These are phyloP conservation scores for Elaphurus davidianus DNA, from an alignment of 2,113 vertebrate species.

Conservation along the genomic window DNA sequence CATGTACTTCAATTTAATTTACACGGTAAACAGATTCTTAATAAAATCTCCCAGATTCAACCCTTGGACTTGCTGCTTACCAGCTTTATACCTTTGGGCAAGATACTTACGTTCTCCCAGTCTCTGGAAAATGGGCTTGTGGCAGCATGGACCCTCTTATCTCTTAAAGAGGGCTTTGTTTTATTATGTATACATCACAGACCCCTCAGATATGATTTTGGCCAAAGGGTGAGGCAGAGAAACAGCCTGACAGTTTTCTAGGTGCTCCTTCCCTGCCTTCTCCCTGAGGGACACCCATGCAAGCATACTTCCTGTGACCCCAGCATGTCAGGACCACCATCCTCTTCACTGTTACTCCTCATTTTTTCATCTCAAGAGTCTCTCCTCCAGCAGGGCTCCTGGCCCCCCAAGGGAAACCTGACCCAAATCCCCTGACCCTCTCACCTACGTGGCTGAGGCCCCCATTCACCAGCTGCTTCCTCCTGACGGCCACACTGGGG, in stretches of 20 bases:
- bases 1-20: background rate
- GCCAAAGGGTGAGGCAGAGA: background rate
- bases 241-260: background rate
- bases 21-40: background rate
- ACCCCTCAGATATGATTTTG: background rate
- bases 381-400: background rate
- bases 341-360: background rate
- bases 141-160: background rate
- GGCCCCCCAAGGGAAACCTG: background rate
- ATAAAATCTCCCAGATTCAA: background rate
- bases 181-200: background rate
- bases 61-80: background rate
- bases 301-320: background rate
- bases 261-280: background rate
- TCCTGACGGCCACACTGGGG: background rate
- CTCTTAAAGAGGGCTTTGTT: background rate
- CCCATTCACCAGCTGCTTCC: background rate
- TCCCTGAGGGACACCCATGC: accelerated
- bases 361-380: background rate
- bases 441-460: too few relatives aligned
- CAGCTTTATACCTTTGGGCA: background rate
- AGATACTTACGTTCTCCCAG: background rate
- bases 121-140: background rate
- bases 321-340: background rate
- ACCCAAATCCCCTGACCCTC: background rate